A percentile compares a stretch with the other conserved stretches of the same genome.
These are phyloP conservation scores for Teinopalpus imperialis DNA, from an alignment of 2,888 invertebrate genomes.

Conservation along the genomic window DNA sequence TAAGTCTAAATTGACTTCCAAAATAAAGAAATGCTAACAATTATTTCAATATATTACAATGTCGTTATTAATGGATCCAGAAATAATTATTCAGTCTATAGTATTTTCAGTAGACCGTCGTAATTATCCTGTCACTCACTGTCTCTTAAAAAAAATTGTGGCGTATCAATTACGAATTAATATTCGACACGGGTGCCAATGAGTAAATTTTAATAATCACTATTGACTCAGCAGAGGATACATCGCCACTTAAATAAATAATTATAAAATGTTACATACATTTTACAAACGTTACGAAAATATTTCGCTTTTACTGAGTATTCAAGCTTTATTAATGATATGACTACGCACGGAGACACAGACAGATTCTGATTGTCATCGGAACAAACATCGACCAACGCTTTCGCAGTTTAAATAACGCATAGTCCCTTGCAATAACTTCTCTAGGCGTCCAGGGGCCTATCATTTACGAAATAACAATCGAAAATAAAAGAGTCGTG, in stretches of 20 bases:
- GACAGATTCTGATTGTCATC: constrained; percentile 74
- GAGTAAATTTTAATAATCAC: constrained; percentile 39
- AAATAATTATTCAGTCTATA: constrained; percentile 45
- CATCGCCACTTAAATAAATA: constrained; percentile 29
- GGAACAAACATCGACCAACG: constrained; percentile 58
- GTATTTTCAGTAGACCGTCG: constrained; percentile 48
- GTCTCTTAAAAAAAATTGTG: constrained; percentile 59
- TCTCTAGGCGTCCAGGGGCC: constrained; percentile 58
- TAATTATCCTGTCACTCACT: constrained; percentile 63
- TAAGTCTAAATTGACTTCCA: background rate
- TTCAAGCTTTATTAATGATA: constrained; percentile 63
- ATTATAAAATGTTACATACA: constrained; percentile 18
- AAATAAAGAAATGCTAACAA: constrained; percentile 1
- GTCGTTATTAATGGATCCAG: constrained; percentile 55
- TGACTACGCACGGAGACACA: constrained; percentile 56
- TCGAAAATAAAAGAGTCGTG: constrained; percentile 62
- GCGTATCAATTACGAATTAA: constrained; percentile 53
- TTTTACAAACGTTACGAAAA: constrained; percentile 18
- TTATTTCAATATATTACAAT: constrained; percentile 53
- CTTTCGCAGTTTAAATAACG: constrained; percentile 59
- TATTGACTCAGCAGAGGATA: constrained; percentile 32
- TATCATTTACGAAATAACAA: constrained; percentile 74
- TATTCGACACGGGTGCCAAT: constrained; percentile 41
- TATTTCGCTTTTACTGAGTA: constrained; percentile 38
- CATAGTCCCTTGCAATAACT: constrained; percentile 59